These are phyloP conservation scores for Smittia aterrima DNA, from an alignment of 2,888 invertebrate species.

Conservation along the genomic window DNA sequence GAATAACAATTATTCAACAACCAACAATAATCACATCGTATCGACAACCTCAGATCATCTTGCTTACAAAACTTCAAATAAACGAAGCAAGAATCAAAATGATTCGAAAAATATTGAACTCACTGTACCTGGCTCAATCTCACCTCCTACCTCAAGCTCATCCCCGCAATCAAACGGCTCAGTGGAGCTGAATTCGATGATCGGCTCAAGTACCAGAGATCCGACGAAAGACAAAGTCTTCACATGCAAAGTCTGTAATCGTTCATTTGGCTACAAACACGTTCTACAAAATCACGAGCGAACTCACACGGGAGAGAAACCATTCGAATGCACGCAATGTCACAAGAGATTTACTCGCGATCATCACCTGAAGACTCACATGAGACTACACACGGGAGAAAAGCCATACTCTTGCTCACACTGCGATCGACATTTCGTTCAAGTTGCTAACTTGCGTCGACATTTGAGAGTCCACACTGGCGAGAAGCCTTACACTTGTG, in stretches of 20 bases:
- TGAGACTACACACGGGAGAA: constrained; percentile 89
- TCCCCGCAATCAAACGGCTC: constrained; percentile 53
- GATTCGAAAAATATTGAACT: constrained; percentile 18
- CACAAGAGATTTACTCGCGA: constrained; percentile 90
- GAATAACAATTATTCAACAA: constrained; percentile 36
- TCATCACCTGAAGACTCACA: constrained; percentile 90
- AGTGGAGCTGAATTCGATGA: constrained; percentile 41
- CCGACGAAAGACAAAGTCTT: constrained; percentile 76
- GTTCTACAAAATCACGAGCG: constrained; percentile 92
- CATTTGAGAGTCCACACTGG: constrained; percentile 90
- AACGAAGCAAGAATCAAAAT: constrained; percentile 46
- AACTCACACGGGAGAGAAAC: constrained; percentile 89
- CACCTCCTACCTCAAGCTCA: constrained; percentile 59
- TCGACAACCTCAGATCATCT: constrained; percentile 47
- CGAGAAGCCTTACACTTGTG: constrained; percentile 84
- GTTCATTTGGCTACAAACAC: constrained; percentile 91
- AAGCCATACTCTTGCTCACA: constrained; percentile 89
- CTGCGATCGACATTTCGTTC: constrained; percentile 89
- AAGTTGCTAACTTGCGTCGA: constrained; percentile 88
- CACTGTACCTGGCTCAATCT: constrained; percentile 52
- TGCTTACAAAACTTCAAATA: constrained; percentile 45
- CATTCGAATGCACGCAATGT: constrained; percentile 88
- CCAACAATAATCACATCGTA: constrained; percentile 44
- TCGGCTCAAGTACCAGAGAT: constrained; percentile 55
- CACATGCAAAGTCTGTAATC: constrained; percentile 82